Evolutionary conservation across 2,888 invertebrate species (phyloP).

Genomic region (Chrysina gloriosa): DNA sequence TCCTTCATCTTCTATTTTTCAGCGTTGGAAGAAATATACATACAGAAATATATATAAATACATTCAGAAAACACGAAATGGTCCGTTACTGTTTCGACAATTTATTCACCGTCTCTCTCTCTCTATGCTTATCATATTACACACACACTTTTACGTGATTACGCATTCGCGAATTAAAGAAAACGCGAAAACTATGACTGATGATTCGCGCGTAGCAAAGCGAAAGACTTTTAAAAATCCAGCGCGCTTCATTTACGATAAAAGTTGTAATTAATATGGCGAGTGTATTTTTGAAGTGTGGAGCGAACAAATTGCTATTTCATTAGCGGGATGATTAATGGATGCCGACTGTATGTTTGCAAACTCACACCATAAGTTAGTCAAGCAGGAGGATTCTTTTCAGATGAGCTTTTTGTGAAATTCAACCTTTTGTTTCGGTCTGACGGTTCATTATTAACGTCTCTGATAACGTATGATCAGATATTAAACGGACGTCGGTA

Average conservation of each 20-base stretch:
- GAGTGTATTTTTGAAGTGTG: slow-evolving; percentile 44
- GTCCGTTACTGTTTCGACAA: too few relatives aligned
- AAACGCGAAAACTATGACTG: slow-evolving; percentile 42
- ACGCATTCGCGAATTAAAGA: slow-evolving; percentile 14
- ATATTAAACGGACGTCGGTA: slow-evolving; percentile 29
- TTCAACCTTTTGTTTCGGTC: slow-evolving; percentile 42
- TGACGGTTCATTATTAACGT: slow-evolving; percentile 43
- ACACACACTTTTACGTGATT: too few relatives aligned
- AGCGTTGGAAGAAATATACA: too few relatives aligned
- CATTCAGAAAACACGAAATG: too few relatives aligned
- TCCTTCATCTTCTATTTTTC: too few relatives aligned
- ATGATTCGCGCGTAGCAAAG: slow-evolving; percentile 46
- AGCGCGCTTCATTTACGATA: slow-evolving; percentile 52
- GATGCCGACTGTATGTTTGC: slow-evolving; percentile 50
- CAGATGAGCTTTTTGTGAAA: slow-evolving; percentile 42
- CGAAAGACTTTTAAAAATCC: slow-evolving; percentile 53
- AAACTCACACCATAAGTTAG: slow-evolving; percentile 55
- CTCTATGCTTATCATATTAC: too few relatives aligned
- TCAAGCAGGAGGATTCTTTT: slow-evolving; percentile 49
- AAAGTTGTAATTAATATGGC: slow-evolving; percentile 52
- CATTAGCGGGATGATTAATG: slow-evolving; percentile 59
- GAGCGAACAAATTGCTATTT: slow-evolving; percentile 57
- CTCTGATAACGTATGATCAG: slow-evolving; percentile 41
- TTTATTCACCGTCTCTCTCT: too few relatives aligned
- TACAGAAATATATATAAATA: too few relatives aligned